A percentile compares a stretch with the other conserved stretches of the same genome.
These are phyloP conservation scores for Oostethus manadensis DNA, from an alignment of 2,113 vertebrate species.

Conservation along the genomic window DNA sequence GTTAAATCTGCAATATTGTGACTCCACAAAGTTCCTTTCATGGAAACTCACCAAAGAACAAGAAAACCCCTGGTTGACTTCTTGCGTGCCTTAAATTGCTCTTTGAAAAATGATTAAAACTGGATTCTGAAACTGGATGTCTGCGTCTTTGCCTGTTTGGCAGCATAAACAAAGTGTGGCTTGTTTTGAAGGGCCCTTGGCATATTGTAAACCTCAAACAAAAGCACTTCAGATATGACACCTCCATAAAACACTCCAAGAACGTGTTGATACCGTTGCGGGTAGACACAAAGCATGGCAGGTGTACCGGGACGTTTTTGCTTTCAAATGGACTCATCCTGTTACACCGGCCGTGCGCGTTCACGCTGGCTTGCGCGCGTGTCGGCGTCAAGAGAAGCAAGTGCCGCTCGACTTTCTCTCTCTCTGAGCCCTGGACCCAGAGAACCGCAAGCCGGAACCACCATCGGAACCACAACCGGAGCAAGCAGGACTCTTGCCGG, in stretches of 20 bases:
- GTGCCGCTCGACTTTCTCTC: neutral
- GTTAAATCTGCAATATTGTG: constrained; percentile 66
- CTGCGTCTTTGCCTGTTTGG: constrained; percentile 24
- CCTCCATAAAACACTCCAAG: no score
- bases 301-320: no score
- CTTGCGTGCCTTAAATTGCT: constrained; percentile 72
- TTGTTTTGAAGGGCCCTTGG: no score
- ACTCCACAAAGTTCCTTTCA: constrained; percentile 28
- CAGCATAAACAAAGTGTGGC: neutral
- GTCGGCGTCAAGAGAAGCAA: neutral
- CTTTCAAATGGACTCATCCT: no score
- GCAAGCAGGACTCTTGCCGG: no score
- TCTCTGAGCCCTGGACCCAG: no score
- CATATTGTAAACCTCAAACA: no score
- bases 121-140: constrained; percentile 70
- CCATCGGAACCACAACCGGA: neutral
- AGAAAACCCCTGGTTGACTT: constrained; percentile 48
- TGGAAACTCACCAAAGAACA: constrained; percentile 52
- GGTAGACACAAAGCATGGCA: no score
- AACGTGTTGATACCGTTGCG: no score
- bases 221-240: no score
- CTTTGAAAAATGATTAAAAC: constrained; percentile 77
- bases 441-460: neutral
- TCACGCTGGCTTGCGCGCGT: neutral
- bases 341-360: no score